Conservation (phyloP, 2,888 invertebrate species). For the Spisula solida region DNA sequence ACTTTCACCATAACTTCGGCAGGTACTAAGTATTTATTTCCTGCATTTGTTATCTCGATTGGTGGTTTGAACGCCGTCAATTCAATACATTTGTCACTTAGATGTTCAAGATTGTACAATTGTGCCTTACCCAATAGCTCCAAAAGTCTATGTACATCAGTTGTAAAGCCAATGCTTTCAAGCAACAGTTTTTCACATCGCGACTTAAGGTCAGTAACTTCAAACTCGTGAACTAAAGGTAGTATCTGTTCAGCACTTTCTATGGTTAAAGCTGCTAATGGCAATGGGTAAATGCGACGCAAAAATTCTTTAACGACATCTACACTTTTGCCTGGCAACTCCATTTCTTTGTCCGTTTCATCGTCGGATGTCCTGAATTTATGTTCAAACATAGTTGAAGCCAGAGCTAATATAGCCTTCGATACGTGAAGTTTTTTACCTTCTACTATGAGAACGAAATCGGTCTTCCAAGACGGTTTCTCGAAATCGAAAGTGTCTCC, state of each 20-base stretch:
- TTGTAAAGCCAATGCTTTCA: not conserved
- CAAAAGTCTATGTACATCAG: not conserved
- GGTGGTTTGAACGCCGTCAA: not conserved
- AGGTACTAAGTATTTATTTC: not conserved
- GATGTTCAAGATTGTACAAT: not conserved
- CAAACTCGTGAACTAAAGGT: not conserved
- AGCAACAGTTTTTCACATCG: slow-evolving; percentile 17
- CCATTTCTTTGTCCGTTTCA: not conserved
- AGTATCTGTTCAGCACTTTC: slow-evolving; percentile 2
- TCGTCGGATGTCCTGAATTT: not conserved
- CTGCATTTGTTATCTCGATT: not conserved
- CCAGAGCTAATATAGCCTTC: slow-evolving; percentile 8
- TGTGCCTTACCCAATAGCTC: not conserved
- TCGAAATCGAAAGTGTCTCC: not conserved
- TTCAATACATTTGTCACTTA: slow-evolving; percentile 10
- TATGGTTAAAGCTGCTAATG: too few relatives aligned
- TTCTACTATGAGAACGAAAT: slow-evolving; percentile 10
- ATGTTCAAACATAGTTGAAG: slow-evolving; percentile 22
- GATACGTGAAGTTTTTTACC: slow-evolving; percentile 4
- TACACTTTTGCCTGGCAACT: not conserved
- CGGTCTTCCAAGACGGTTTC: slow-evolving; percentile 7
- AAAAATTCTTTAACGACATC: slow-evolving; percentile 17
- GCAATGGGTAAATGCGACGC: slow-evolving; percentile 25
- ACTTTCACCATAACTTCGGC: not conserved
- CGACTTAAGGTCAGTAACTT: not conserved